These are phyloP conservation scores for Lutjanus campechanus DNA, from an alignment of 2,797 vertebrate genomes.

Conservation along the genomic window DNA sequence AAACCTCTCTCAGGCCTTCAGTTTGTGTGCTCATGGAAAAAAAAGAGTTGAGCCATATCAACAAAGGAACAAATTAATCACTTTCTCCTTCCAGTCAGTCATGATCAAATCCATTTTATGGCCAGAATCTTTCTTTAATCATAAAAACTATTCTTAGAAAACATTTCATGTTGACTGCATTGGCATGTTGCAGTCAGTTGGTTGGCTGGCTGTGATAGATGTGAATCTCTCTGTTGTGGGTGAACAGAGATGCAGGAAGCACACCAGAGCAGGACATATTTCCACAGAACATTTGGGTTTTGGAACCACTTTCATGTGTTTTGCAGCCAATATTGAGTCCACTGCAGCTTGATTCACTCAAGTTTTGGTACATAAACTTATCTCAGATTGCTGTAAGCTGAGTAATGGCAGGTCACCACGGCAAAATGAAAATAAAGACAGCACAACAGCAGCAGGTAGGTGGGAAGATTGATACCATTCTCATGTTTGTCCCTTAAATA, in stretches of 20 bases:
- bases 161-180: background rate
- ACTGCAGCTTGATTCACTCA: slow-evolving; percentile 28
- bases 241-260: slow-evolving; percentile 53
- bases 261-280: slow-evolving; percentile 38
- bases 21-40: slow-evolving; percentile 48
- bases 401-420: background rate
- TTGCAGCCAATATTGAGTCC: slow-evolving; percentile 42
- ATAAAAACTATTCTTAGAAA: slow-evolving; percentile 25
- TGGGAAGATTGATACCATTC: too few relatives aligned
- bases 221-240: slow-evolving; percentile 36
- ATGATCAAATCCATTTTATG: slow-evolving; percentile 19
- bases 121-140: slow-evolving; percentile 24
- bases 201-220: slow-evolving; percentile 34
- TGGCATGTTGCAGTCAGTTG: background rate
- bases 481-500: background rate
- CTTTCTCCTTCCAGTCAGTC: slow-evolving; percentile 23
- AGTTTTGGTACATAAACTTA: slow-evolving; percentile 1
- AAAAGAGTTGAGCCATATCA: slow-evolving; percentile 27
- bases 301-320: slow-evolving; percentile 39
- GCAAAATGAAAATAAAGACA: background rate
- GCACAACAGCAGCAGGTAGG: background rate
- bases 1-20: slow-evolving; percentile 62
- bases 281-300: slow-evolving; percentile 54
- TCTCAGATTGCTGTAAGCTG: slow-evolving; percentile 22
- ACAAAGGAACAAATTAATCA: slow-evolving; percentile 59